These are phyloP conservation scores for Siphamia tubifer DNA, from an alignment of 2,113 vertebrate species.

Conservation along the genomic window DNA sequence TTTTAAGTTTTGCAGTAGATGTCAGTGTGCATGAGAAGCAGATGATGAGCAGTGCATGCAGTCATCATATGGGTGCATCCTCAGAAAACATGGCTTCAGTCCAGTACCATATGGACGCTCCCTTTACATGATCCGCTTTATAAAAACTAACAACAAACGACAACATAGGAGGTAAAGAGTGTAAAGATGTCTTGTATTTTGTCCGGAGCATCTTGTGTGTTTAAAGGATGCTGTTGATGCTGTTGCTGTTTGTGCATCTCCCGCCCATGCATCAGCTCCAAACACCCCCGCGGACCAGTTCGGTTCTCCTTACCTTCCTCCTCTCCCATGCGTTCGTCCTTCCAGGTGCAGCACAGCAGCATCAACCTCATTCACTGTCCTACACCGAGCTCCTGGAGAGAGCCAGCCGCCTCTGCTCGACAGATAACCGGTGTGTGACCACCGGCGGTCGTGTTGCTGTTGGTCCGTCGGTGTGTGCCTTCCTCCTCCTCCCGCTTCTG, in stretches of 20 bases:
- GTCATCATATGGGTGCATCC: constrained; percentile 23
- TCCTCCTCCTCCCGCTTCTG: constrained; percentile 41
- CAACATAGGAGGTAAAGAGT: background rate
- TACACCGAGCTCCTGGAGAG: constrained; percentile 59
- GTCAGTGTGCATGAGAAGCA: background rate
- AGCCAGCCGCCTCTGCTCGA: constrained; percentile 55
- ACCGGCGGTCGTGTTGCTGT: constrained; percentile 26
- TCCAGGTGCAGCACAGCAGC: constrained; percentile 95
- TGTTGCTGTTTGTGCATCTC: background rate
- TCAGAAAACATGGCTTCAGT: constrained; percentile 40
- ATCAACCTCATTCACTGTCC: constrained; percentile 91
- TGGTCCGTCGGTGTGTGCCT: constrained; percentile 9
- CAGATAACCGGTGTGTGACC: constrained; percentile 37
- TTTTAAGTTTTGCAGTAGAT: background rate
- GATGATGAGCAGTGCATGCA: constrained; percentile 15
- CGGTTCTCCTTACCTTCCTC: constrained; percentile 85
- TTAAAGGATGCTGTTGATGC: background rate
- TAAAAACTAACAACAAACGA: background rate
- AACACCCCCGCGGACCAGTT: background rate
- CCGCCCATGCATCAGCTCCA: constrained; percentile 4
- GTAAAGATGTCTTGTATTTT: background rate
- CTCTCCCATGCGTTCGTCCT: constrained; percentile 96
- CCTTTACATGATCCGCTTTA: background rate
- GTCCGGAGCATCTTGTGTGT: background rate
- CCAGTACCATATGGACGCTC: constrained; percentile 7